Evolutionary conservation across 2,797 vertebrate species (phyloP).

Genomic region (Lagodon rhomboides): DNA sequence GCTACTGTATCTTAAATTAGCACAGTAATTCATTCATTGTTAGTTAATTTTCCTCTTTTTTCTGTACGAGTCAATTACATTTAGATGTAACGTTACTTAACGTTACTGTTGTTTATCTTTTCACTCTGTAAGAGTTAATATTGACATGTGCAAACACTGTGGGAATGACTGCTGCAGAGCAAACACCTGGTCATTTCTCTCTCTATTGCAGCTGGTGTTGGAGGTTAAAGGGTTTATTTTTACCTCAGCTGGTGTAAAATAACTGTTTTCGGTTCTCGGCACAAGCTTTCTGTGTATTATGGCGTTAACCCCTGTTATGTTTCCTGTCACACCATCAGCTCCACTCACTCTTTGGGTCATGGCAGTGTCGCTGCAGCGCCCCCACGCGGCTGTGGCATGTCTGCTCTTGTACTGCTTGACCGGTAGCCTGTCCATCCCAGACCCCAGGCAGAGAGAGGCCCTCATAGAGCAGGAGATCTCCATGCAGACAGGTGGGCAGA

Average conservation of each 20-base stretch:
- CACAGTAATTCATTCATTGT: too few relatives aligned
- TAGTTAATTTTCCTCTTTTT: too few relatives aligned
- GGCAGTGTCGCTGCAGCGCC: slow-evolving; percentile 51
- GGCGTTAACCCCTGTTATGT: not conserved
- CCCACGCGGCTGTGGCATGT: slow-evolving; percentile 35
- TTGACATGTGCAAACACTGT: not conserved
- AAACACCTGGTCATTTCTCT: not conserved
- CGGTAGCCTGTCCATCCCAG: slow-evolving; percentile 62
- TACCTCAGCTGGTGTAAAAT: not conserved
- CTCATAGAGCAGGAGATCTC: slow-evolving; percentile 81
- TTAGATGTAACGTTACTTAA: too few relatives aligned
- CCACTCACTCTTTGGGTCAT: slow-evolving; percentile 31
- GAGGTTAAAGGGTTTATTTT: not conserved
- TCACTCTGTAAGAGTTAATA: not conserved
- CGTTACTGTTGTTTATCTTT: not conserved
- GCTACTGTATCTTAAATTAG: too few relatives aligned
- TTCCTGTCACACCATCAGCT: not conserved
- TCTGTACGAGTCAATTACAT: too few relatives aligned
- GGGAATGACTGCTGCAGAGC: not conserved
- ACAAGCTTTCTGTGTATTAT: not conserved
- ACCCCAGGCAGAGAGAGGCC: slow-evolving; percentile 78
- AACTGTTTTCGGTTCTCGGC: slow-evolving; percentile 2
- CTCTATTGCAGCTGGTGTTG: not conserved
- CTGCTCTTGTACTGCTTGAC: slow-evolving; percentile 54
- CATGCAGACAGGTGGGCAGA: slow-evolving; percentile 81